Conservation (phyloP, 1,140 invertebrate species). For the Odontomachus brunneus region DNA sequence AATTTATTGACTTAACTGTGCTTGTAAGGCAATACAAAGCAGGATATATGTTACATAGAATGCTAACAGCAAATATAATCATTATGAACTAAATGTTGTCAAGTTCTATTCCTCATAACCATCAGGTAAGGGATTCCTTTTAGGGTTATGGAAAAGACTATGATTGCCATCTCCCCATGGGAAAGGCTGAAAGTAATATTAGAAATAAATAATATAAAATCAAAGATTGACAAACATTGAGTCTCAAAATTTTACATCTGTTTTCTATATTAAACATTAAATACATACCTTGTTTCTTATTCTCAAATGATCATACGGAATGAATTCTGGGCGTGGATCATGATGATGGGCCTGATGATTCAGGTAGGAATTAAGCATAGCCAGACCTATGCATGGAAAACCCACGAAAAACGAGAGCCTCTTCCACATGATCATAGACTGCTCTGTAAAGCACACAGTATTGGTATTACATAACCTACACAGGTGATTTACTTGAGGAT, state of each 20-base stretch:
- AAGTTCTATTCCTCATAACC: constrained; percentile 66
- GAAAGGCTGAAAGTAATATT: constrained; percentile 77
- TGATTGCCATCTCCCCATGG: constrained; percentile 89
- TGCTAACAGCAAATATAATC: neutral
- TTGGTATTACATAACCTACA: constrained; percentile 55
- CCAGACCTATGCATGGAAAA: constrained; percentile 40
- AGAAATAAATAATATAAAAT: neutral
- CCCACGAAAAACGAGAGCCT: constrained; percentile 54
- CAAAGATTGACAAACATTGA: neutral
- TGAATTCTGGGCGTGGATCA: constrained; percentile 14
- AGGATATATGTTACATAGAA: constrained; percentile 26
- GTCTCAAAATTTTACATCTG: neutral
- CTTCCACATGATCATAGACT: constrained; percentile 51
- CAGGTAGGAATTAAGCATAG: constrained; percentile 55
- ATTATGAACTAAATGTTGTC: constrained; percentile 15
- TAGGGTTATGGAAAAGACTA: constrained; percentile 86
- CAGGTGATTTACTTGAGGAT: neutral
- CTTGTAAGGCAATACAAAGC: constrained; percentile 23
- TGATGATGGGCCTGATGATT: neutral
- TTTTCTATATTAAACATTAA: neutral
- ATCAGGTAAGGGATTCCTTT: constrained; percentile 85
- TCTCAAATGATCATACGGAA: constrained; percentile 59
- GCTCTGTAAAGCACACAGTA: constrained; percentile 30
- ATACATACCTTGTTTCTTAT: constrained; percentile 67
- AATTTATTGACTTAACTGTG: constrained; percentile 50